These are phyloP conservation scores for Epistrophella euchroma DNA, from an alignment of 2,888 invertebrate species.

Conservation along the genomic window DNA sequence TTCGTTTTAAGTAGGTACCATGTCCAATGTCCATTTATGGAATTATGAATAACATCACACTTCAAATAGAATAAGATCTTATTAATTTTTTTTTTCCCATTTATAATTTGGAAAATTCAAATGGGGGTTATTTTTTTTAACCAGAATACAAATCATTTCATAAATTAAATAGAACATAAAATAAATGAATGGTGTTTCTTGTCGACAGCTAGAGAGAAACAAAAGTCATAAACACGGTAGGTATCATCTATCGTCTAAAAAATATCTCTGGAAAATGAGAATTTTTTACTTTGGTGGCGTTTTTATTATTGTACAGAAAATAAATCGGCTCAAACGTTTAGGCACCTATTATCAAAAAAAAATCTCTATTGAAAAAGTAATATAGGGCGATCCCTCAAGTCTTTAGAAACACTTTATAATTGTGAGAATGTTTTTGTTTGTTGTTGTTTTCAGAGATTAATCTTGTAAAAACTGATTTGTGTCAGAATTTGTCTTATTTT, in stretches of 20 bases:
- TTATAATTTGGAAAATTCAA: conserved; percentile 1
- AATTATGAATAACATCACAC: conserved; percentile 23
- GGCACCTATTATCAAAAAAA: neutral
- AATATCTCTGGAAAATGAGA: neutral
- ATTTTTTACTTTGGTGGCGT: neutral
- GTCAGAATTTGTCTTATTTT: too few species aligned
- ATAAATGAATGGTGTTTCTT: neutral
- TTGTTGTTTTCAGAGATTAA: too few species aligned
- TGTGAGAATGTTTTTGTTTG: too few species aligned
- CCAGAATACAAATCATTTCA: neutral
- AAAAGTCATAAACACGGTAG: conserved; percentile 5
- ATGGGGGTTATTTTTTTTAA: neutral
- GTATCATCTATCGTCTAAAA: neutral
- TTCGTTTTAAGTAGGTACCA: neutral
- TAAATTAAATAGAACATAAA: neutral
- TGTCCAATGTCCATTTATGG: neutral
- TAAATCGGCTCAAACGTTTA: neutral
- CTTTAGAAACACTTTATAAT: too few species aligned
- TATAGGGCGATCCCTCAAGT: too few species aligned
- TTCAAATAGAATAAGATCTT: conserved; percentile 27
- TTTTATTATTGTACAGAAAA: neutral
- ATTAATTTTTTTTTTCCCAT: conserved; percentile 21
- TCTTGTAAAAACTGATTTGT: too few species aligned
- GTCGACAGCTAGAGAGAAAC: neutral
- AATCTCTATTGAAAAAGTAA: too few species aligned